phyloP scores from a whole-genome alignment of 92 coral and sea anemone species.

The Bergia sp. region DNA sequence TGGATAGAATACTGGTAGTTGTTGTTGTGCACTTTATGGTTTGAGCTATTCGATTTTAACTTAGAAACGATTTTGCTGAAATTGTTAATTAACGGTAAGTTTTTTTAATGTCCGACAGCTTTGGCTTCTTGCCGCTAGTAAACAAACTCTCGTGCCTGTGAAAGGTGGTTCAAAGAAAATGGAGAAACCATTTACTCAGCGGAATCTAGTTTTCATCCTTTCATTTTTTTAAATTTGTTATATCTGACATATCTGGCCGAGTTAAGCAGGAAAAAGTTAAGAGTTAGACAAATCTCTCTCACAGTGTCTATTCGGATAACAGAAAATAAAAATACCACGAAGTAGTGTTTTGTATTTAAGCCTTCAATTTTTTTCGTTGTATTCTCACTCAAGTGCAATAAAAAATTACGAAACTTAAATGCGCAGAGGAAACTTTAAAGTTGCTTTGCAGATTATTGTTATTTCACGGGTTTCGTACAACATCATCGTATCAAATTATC shows the following conservation, averaged over 20 bases:
- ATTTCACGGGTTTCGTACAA: too few relatives aligned
- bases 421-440: background rate
- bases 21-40: background rate
- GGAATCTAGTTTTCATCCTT: background rate
- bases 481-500: background rate
- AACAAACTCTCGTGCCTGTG: background rate
- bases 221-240: background rate
- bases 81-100: background rate
- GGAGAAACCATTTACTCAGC: background rate
- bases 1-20: conserved; percentile 41
- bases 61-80: background rate
- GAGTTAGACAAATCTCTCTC: background rate
- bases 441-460: background rate
- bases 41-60: background rate
- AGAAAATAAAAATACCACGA: background rate
- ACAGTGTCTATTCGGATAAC: background rate
- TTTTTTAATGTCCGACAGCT: background rate
- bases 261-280: background rate
- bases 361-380: background rate
- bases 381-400: background rate
- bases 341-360: background rate
- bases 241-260: background rate
- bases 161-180: background rate
- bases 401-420: too few relatives aligned
- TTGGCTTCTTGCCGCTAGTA: background rate